Evolutionary conservation across 1,140 invertebrate species (phyloP).

Genomic region (Amyelois transitella): DNA sequence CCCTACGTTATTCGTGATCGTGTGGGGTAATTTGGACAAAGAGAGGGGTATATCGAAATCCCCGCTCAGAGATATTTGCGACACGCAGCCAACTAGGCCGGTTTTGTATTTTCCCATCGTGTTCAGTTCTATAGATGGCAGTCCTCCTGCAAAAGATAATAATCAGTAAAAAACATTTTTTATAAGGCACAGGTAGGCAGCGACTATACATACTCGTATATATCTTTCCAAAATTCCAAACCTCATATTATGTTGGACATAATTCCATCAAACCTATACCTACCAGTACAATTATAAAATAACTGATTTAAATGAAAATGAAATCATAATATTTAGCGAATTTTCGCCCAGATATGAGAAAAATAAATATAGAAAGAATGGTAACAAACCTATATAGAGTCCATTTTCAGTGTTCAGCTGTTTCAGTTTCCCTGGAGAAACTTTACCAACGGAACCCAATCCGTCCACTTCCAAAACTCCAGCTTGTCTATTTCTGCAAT

Average conservation of each 20-base stretch:
- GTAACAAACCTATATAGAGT: slow-evolving; percentile 84
- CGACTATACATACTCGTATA: too few species aligned
- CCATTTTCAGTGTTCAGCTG: slow-evolving; percentile 90
- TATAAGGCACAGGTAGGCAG: too few species aligned
- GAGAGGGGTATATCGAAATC: slow-evolving; percentile 70
- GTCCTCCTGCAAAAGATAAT: slow-evolving; percentile 50
- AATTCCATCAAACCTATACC: too few species aligned
- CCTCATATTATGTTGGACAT: too few species aligned
- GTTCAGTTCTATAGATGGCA: slow-evolving; percentile 69
- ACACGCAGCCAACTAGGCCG: slow-evolving; percentile 67
- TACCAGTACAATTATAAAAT: too few species aligned
- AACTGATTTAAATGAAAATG: slow-evolving; percentile 3
- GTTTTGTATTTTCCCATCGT: slow-evolving; percentile 62
- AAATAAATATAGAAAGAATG: not conserved
- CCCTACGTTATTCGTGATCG: slow-evolving; percentile 70
- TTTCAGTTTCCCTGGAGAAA: slow-evolving; percentile 87
- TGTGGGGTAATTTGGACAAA: slow-evolving; percentile 62
- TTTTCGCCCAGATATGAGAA: not conserved
- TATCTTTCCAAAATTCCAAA: too few species aligned
- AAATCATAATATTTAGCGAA: too few species aligned
- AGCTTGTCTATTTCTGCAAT: slow-evolving; percentile 86
- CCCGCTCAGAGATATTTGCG: slow-evolving; percentile 66
- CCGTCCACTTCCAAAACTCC: slow-evolving; percentile 91
- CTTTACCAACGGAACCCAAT: slow-evolving; percentile 82
- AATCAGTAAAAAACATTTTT: slow-evolving; percentile 3